Conservation (phyloP, 2,888 invertebrate species). For the Hoplodrina ambigua region DNA sequence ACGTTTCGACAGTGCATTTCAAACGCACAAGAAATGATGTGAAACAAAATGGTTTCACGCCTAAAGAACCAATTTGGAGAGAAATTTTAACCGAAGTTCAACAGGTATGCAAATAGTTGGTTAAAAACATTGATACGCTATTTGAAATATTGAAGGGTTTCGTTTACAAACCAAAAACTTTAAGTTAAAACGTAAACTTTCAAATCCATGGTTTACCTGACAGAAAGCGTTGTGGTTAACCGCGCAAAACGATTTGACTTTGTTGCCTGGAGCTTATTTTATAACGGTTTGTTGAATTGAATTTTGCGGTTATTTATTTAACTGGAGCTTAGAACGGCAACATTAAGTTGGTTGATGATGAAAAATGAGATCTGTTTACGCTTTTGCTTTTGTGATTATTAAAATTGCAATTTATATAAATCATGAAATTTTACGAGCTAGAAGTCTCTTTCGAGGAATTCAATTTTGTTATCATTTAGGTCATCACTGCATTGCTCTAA, state of each 20-base stretch:
- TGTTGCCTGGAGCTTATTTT: slow-evolving; percentile 88
- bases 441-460: background rate
- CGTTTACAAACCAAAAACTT: slow-evolving; percentile 77
- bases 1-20: slow-evolving; percentile 62
- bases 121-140: slow-evolving; percentile 71
- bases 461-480: slow-evolving; percentile 17
- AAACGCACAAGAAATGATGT: slow-evolving; percentile 68
- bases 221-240: slow-evolving; percentile 87
- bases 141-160: slow-evolving; percentile 80
- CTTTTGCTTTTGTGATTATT: slow-evolving; percentile 50
- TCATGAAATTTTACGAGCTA: slow-evolving; percentile 40
- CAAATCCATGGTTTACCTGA: slow-evolving; percentile 86
- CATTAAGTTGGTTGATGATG: slow-evolving; percentile 68
- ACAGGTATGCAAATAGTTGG: slow-evolving; percentile 80
- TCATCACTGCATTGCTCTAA: background rate
- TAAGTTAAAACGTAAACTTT: slow-evolving; percentile 83
- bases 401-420: slow-evolving; percentile 52
- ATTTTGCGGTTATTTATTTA: slow-evolving; percentile 90
- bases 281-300: slow-evolving; percentile 90
- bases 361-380: slow-evolving; percentile 57
- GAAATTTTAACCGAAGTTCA: slow-evolving; percentile 70
- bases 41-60: slow-evolving; percentile 71
- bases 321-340: slow-evolving; percentile 78
- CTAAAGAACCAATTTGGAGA: slow-evolving; percentile 57
- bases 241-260: slow-evolving; percentile 89